Conservation (phyloP, 1,140 invertebrate species). For the Zaprionus africanus region DNA sequence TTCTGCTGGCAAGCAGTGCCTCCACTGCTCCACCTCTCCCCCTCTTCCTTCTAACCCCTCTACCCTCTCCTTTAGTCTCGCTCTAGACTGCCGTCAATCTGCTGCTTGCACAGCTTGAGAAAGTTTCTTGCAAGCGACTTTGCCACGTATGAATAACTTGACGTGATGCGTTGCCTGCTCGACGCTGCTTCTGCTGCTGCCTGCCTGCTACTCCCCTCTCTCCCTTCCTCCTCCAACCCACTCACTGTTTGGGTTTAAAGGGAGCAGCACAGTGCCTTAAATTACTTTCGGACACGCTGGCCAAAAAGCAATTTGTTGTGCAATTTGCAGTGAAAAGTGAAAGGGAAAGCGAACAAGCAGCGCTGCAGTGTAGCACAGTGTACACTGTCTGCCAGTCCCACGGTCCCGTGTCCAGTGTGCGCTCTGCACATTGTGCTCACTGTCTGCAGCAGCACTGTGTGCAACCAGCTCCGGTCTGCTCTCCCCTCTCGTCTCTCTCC, state of each 20-base stretch:
- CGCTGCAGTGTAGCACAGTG: not conserved
- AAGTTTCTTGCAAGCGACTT: slow-evolving; percentile 32
- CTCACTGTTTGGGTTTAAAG: slow-evolving; percentile 7
- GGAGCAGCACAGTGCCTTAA: slow-evolving; percentile 25
- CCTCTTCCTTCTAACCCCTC: not conserved
- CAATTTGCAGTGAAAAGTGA: slow-evolving; percentile 61
- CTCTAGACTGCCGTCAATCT: not conserved
- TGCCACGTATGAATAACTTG: slow-evolving; percentile 50
- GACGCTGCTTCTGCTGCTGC: not conserved
- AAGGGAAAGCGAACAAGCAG: slow-evolving; percentile 4
- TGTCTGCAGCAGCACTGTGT: not conserved
- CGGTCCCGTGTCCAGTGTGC: too few relatives aligned
- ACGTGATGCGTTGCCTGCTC: slow-evolving; percentile 26
- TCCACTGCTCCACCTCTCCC: not conserved
- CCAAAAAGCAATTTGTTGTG: slow-evolving; percentile 79
- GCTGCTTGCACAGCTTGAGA: slow-evolving; percentile 24
- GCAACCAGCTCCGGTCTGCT: too few relatives aligned
- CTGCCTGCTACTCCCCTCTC: not conserved
- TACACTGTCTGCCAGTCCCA: too few relatives aligned
- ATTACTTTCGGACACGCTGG: slow-evolving; percentile 43
- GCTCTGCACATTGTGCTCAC: too few relatives aligned
- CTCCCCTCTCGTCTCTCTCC: too few relatives aligned
- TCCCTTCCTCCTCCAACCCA: not conserved
- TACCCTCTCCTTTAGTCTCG: too few relatives aligned
- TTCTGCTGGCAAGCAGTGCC: slow-evolving; percentile 13